A percentile compares a stretch with the other conserved stretches of the same genome.
These are phyloP conservation scores for Eira barbara DNA, from an alignment of 2,113 vertebrate genomes.

Conservation along the genomic window DNA sequence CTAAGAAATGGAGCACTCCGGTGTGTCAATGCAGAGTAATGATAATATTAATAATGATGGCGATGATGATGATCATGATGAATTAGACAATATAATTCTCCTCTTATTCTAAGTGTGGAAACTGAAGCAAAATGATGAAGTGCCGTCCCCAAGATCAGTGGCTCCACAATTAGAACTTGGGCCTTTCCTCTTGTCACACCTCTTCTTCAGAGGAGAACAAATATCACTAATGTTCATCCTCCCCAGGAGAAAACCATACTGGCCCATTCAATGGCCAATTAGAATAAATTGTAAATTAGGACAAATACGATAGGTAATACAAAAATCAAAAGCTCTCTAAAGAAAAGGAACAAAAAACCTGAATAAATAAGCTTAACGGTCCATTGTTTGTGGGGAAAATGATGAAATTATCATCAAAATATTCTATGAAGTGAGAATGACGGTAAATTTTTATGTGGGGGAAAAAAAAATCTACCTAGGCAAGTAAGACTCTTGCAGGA, in stretches of 20 bases:
- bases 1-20: background rate
- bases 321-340: constrained; percentile 72
- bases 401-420: constrained; percentile 79
- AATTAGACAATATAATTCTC: constrained; percentile 60
- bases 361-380: constrained; percentile 76
- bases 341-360: constrained; percentile 71
- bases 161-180: constrained; percentile 62
- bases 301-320: constrained; percentile 71
- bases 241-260: constrained; percentile 43
- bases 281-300: constrained; percentile 77
- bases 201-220: constrained; percentile 72
- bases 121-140: constrained; percentile 70
- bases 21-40: constrained; percentile 54
- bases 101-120: constrained; percentile 61
- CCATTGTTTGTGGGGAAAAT: constrained; percentile 73
- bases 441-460: constrained; percentile 51
- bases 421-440: constrained; percentile 66
- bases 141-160: constrained; percentile 45
- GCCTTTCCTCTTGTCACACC: constrained; percentile 26
- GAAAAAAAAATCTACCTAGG: constrained; percentile 25
- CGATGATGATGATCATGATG: constrained; percentile 33
- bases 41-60: constrained; percentile 61
- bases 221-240: constrained; percentile 68
- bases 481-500: constrained; percentile 48
- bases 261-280: constrained; percentile 74